Base-by-base conservation (phyloP, 2,797 vertebrate species). In the Oreortyx pictus region DNA sequence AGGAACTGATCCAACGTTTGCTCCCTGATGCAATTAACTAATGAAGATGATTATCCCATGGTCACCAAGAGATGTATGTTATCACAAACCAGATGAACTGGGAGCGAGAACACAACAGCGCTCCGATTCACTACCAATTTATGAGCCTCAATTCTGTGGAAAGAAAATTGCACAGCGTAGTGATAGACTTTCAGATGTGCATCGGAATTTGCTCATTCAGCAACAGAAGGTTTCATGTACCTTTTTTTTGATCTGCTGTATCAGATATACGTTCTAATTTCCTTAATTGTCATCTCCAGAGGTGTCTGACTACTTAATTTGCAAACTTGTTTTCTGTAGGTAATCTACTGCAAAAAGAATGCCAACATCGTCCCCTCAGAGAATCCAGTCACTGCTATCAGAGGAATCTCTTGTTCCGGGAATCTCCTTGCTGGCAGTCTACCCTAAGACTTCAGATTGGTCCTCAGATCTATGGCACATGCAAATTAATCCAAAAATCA, bases 21-120 rank as follows among this genome's bases (percentile, higher is more conserved):
- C 27, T 95, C 88, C 78, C 90, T 0, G 0, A 94, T 92, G 89
- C 76, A 94, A 95, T 95, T 95, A 94, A 85, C 82, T 64, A 81
- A 88, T 49, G 90, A 94, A 91, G 80, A 46, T 93, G 78, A 89
- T 96, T 95, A 95, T 86, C 52, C 79, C 77, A 39, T 52, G 59
- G 75, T 88, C 75, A 93, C 61, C 4, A 35, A 94, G 70, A 78
- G 80, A 81, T 1, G 1, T 76, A 15, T 61, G 76, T 56, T 78
- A 57, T 49, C 23, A 20, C 44, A 54, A 56, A 93, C 17, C 31
- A 49, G 56, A 46, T 70, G 14, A 52, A 59, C 13, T 78, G 20
- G 14, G 85, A 82, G 39, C 3, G 2, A 89, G 74, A 91, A 85
- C 74, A 47, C 3, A 35, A 47, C 16, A n/a, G 8, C 2, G 35